Conservation (phyloP, 2,888 invertebrate species). For the Napeogenes inachia region DNA sequence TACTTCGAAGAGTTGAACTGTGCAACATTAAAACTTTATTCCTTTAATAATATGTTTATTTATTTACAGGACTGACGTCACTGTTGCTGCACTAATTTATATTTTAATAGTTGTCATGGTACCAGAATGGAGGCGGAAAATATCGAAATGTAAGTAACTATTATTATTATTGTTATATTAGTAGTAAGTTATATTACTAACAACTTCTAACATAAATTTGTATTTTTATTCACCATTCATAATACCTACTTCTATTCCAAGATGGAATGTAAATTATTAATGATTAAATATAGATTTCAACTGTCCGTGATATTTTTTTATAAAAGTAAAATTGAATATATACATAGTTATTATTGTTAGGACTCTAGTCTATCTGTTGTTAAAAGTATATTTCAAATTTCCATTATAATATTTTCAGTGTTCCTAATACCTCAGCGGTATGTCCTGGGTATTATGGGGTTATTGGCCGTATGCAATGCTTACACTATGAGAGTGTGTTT, state of each 20-base stretch:
- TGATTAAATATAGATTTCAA: no score
- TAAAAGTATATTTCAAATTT: background rate
- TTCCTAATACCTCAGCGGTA: conserved; percentile 83
- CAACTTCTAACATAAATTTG: no score
- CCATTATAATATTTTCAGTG: conserved; percentile 60
- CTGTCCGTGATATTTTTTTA: no score
- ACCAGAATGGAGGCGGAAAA: conserved; percentile 60
- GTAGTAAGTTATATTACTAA: no score
- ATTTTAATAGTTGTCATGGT: conserved; percentile 47
- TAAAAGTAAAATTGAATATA: no score
- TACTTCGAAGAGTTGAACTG: no score
- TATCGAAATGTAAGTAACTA: conserved; percentile 58
- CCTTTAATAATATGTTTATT: conserved; percentile 13
- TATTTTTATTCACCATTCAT: no score
- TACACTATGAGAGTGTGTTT: conserved; percentile 86
- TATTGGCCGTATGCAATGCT: conserved; percentile 85
- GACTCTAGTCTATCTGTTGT: background rate
- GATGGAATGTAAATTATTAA: no score
- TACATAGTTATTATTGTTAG: no score
- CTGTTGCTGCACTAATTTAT: conserved; percentile 33
- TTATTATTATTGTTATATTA: no score
- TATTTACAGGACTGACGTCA: conserved; percentile 30
- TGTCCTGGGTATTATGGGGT: conserved; percentile 85
- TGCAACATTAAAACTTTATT: no score
- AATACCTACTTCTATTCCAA: no score